These are phyloP conservation scores for Eulimnadia texana DNA, from an alignment of 1,140 invertebrate species.

Conservation along the genomic window DNA sequence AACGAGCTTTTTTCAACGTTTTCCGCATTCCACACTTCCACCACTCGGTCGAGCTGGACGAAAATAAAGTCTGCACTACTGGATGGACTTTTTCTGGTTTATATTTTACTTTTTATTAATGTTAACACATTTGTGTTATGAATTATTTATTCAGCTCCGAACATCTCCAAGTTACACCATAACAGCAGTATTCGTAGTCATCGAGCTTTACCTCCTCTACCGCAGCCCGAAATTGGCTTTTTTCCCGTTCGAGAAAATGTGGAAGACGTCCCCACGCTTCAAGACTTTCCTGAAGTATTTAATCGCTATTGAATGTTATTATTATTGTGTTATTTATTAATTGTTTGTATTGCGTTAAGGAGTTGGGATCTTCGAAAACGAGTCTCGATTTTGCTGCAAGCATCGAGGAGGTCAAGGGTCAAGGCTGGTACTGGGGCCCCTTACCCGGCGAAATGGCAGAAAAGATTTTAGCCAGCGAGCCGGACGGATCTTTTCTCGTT, in stretches of 20 bases:
- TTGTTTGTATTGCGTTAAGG: too few relatives aligned
- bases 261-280: neutral
- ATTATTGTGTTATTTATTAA: neutral
- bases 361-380: slow-evolving; percentile 32
- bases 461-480: slow-evolving; percentile 81
- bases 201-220: slow-evolving; percentile 14
- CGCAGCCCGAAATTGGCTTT: slow-evolving; percentile 2
- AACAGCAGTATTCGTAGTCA: neutral
- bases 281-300: neutral
- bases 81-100: slow-evolving; percentile 13
- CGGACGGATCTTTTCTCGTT: slow-evolving; percentile 56
- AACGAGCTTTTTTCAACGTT: slow-evolving; percentile 10
- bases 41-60: neutral
- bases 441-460: slow-evolving; percentile 87
- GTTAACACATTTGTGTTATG: too few relatives aligned
- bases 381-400: slow-evolving; percentile 70
- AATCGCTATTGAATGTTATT: neutral
- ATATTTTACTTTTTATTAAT: too few relatives aligned
- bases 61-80: slow-evolving; percentile 11
- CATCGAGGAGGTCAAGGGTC: slow-evolving; percentile 86
- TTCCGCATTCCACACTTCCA: slow-evolving; percentile 7
- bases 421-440: slow-evolving; percentile 91
- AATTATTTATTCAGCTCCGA: neutral
- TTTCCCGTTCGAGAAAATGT: neutral
- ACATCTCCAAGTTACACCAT: neutral